Evolutionary conservation across 1,140 invertebrate genomes (phyloP).

Genomic region (Zaprionus gabonicus): DNA sequence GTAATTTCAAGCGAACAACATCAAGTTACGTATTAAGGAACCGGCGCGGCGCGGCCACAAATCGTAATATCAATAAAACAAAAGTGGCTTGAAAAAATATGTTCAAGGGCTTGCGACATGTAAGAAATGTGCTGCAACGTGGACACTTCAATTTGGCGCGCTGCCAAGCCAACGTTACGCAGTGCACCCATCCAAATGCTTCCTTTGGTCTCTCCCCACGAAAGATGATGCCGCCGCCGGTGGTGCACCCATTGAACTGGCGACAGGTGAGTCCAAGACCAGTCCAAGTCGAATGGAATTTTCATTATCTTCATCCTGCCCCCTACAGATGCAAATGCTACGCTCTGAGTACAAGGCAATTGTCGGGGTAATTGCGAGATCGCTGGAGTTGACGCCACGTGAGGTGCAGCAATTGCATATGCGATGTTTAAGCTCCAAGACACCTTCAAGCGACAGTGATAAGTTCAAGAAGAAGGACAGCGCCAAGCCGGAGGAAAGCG

Average conservation of each 20-base stretch:
- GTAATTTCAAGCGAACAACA: conserved; percentile 60
- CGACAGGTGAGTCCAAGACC: conserved; percentile 63
- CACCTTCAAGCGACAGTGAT: conserved; percentile 8
- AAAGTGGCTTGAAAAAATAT: conserved; percentile 58
- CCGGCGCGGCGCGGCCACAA: conserved; percentile 37
- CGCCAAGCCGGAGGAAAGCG: conserved; percentile 60
- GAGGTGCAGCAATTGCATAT: conserved; percentile 63
- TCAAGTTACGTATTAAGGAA: conserved; percentile 66
- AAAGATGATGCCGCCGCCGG: conserved; percentile 9
- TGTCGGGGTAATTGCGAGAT: conserved; percentile 74
- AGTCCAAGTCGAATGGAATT: not conserved
- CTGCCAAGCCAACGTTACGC: conserved; percentile 32
- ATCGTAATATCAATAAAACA: conserved; percentile 20
- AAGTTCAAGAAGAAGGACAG: conserved; percentile 45
- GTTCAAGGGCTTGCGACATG: conserved; percentile 71
- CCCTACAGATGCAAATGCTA: conserved; percentile 70
- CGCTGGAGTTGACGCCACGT: conserved; percentile 63
- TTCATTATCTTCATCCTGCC: not conserved
- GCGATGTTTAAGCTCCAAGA: conserved; percentile 50
- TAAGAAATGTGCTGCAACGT: conserved; percentile 71
- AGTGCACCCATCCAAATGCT: conserved; percentile 11
- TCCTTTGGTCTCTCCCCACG: conserved; percentile 4
- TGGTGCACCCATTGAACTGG: conserved; percentile 54
- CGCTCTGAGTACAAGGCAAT: conserved; percentile 85
- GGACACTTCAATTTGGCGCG: conserved; percentile 50